phyloP scores from a whole-genome alignment of 1,140 invertebrate species.

The Megalonaias nervosa region DNA sequence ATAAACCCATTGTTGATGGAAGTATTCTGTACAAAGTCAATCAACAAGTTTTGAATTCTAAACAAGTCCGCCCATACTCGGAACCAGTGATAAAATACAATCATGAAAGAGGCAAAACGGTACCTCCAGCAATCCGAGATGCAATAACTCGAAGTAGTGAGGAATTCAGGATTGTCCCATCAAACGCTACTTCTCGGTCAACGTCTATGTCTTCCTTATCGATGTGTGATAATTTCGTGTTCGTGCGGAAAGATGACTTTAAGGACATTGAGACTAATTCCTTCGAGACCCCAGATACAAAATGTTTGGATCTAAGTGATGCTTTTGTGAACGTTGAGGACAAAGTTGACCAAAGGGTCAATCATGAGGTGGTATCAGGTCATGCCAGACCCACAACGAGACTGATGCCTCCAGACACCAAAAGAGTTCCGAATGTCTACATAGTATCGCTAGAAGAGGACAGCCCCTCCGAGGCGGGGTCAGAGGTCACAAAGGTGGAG shows the following conservation, averaged over 20 bases:
- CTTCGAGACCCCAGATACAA: no score
- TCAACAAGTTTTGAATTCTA: constrained; percentile 18
- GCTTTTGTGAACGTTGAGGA: constrained; percentile 1
- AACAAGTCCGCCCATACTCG: constrained; percentile 3
- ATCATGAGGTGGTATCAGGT: background rate
- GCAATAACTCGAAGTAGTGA: no score
- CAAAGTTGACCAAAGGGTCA: background rate
- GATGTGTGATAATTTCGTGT: constrained; percentile 11
- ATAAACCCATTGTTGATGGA: constrained; percentile 14
- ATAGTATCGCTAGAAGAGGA: constrained; percentile 23
- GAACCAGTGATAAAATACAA: constrained; percentile 10
- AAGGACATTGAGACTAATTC: background rate
- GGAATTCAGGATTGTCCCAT: background rate
- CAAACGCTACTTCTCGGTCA: background rate
- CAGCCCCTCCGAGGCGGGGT: constrained; percentile 22
- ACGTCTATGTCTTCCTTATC: background rate
- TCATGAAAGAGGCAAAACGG: constrained; percentile 5
- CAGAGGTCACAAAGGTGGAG: constrained; percentile 7
- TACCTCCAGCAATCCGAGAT: no score
- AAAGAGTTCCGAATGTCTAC: constrained; percentile 4
- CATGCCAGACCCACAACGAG: background rate
- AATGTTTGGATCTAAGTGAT: background rate
- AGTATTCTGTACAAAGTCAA: constrained; percentile 12
- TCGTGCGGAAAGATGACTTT: constrained; percentile 11
- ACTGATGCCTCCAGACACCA: constrained; percentile 14